Evolutionary conservation across 2,797 vertebrate genomes (phyloP).

Genomic region (Enteromius anoplus): DNA sequence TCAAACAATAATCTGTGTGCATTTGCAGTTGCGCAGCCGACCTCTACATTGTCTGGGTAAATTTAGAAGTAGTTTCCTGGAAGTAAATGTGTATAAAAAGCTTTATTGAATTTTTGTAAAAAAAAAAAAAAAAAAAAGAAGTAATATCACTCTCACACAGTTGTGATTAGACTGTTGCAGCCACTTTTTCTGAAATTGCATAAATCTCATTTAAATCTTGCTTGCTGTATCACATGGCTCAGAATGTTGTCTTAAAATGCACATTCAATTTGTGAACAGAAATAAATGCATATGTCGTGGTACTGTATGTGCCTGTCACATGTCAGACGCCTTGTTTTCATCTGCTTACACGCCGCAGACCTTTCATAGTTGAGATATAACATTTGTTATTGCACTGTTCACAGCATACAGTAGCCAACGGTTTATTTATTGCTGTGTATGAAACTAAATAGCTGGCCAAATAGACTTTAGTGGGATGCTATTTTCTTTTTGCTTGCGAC

Average conservation of each 20-base stretch:
- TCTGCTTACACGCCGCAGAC: constrained; percentile 27
- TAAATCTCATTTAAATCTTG: background rate
- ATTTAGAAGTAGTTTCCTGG: background rate
- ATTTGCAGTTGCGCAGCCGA: background rate
- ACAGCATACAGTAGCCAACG: constrained; percentile 39
- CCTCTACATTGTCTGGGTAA: background rate
- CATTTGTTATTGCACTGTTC: constrained; percentile 39
- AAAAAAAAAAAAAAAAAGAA: background rate
- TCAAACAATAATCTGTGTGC: background rate
- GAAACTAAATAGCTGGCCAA: constrained; percentile 51
- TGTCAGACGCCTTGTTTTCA: background rate
- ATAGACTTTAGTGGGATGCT: constrained; percentile 53
- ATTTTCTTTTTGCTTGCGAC: constrained; percentile 48
- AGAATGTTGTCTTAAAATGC: constrained; percentile 1
- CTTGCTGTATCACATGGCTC: background rate
- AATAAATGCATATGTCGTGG: background rate
- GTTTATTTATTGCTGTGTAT: constrained; percentile 52
- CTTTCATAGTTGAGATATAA: constrained; percentile 51
- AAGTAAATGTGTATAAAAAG: background rate
- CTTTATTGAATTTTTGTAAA: background rate
- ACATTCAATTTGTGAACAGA: background rate
- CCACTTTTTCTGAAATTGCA: background rate
- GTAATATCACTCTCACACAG: background rate
- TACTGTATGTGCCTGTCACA: background rate
- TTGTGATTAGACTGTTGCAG: background rate